Evolutionary conservation across 2,797 vertebrate genomes (phyloP), one percentile per base, ranked within the genome.

Genomic region (Tamandua tetradactyla): DNA sequence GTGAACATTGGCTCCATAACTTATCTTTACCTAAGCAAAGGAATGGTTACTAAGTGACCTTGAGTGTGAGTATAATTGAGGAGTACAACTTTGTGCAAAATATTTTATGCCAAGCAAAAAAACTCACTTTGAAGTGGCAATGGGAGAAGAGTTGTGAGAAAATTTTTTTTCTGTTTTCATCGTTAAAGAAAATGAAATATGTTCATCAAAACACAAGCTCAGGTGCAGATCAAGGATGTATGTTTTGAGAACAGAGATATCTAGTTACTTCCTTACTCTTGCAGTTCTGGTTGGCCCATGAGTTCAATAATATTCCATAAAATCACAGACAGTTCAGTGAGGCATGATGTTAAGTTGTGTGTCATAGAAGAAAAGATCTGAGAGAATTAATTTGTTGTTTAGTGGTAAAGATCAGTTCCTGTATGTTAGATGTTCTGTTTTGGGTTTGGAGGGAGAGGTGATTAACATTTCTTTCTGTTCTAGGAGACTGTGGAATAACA

Each of bases 351-450:
- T 94, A 74, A 96, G 61, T 64, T 94, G 49, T 71, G 30, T 76
- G 49, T 81, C 87, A 93, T 94, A 87, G 92, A 83, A 94, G 69
- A 84, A 94, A 76, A 94, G 80, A 96, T 97, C 89, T 97, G 40
- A 94, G 62, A 95, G 93, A 94, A 96, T 96, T 95, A 94, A 95
- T 96, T 95, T 96, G 75, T 87, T 94, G 89, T 96, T 96, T 96
- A 96, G 80, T 95, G 69, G 86, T 95, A 89, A 95, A 95, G 91
- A 93, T 80, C 72, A 57, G 69, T 79, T 96, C 84, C 57, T 82
- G 66, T 85, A 93, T 83, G 61, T 95, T 96, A 95, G 80, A 49
- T 95, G 27, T 94, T 96, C 94, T 93, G 71, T 94, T 96, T 95
- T 1, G 32, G 68, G 76, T 57, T 95, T 75, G 37, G 22, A 93